Evolutionary conservation across 2,888 invertebrate genomes (phyloP).

Genomic region (Encarsia formosa): DNA sequence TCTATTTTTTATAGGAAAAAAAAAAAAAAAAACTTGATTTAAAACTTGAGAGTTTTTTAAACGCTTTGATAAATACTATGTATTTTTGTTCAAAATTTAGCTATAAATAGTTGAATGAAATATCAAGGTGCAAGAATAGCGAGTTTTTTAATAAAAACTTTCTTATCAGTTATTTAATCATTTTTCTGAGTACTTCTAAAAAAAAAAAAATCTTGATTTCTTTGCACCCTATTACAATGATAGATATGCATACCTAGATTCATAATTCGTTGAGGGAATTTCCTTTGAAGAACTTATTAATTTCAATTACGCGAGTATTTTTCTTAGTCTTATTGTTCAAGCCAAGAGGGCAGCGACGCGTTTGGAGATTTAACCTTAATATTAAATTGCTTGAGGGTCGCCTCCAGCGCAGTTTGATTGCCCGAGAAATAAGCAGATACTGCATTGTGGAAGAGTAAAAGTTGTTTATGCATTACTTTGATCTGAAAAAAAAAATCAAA

Average conservation of each 20-base stretch:
- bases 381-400: constrained; percentile 92
- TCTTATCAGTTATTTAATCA: constrained; percentile 5
- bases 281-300: constrained; percentile 17
- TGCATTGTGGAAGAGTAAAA: constrained; percentile 93
- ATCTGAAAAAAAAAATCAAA: constrained; percentile 59
- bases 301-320: constrained; percentile 1
- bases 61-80: not conserved
- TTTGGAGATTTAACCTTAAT: constrained; percentile 83
- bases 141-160: constrained; percentile 23
- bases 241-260: constrained; percentile 23
- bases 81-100: constrained; percentile 10
- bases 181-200: not conserved
- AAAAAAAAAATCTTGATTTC: constrained; percentile 5
- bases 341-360: constrained; percentile 73
- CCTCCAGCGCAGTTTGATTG: constrained; percentile 88
- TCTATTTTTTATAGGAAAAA: no score
- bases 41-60: no score
- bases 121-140: constrained; percentile 25
- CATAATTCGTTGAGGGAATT: constrained; percentile 12
- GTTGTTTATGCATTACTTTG: constrained; percentile 98
- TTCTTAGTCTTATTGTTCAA: constrained; percentile 61
- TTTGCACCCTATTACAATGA: constrained; percentile 1
- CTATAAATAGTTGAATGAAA: constrained; percentile 20
- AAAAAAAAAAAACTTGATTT: no score
- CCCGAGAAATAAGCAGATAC: constrained; percentile 96